Evolutionary conservation across 2,797 vertebrate species (phyloP).

Genomic region (Labroides dimidiatus): DNA sequence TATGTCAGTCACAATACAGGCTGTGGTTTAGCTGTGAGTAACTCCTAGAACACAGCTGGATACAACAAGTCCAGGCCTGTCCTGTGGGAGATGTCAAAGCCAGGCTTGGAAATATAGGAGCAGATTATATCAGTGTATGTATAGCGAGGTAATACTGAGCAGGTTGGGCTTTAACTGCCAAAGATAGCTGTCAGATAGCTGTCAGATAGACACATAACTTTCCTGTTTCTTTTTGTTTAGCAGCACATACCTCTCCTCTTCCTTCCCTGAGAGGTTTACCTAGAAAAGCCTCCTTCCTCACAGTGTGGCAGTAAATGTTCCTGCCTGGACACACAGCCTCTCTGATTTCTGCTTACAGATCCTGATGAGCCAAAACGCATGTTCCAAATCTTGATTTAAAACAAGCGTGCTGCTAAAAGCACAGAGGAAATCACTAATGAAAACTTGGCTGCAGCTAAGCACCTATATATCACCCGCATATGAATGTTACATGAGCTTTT

Average conservation of each 20-base stretch:
- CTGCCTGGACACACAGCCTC: slow-evolving; percentile 46
- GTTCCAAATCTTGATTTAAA: slow-evolving; percentile 67
- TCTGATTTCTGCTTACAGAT: slow-evolving; percentile 64
- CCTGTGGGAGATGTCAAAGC: slow-evolving; percentile 31
- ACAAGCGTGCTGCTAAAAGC: slow-evolving; percentile 57
- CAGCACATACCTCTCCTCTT: not conserved
- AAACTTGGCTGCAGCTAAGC: slow-evolving; percentile 63
- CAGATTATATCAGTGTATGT: slow-evolving; percentile 41
- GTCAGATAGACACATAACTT: slow-evolving; percentile 41
- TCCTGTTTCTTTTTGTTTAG: slow-evolving; percentile 15
- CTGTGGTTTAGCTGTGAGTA: slow-evolving; percentile 49
- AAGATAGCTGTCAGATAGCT: slow-evolving; percentile 23
- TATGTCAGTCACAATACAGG: slow-evolving; percentile 34
- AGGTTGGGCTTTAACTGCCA: not conserved
- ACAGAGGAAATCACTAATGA: slow-evolving; percentile 69
- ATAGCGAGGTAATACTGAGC: slow-evolving; percentile 27
- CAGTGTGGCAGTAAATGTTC: slow-evolving; percentile 21
- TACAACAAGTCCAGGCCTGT: slow-evolving; percentile 52
- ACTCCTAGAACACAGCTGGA: slow-evolving; percentile 58
- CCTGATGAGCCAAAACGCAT: slow-evolving; percentile 58
- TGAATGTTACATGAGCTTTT: slow-evolving; percentile 79
- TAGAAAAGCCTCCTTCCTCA: slow-evolving; percentile 24
- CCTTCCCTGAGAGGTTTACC: slow-evolving; percentile 11
- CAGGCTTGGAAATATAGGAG: slow-evolving; percentile 34
- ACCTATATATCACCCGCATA: slow-evolving; percentile 63